These are phyloP conservation scores for Engraulis encrasicolus DNA, from an alignment of 2,113 vertebrate species.

Conservation along the genomic window DNA sequence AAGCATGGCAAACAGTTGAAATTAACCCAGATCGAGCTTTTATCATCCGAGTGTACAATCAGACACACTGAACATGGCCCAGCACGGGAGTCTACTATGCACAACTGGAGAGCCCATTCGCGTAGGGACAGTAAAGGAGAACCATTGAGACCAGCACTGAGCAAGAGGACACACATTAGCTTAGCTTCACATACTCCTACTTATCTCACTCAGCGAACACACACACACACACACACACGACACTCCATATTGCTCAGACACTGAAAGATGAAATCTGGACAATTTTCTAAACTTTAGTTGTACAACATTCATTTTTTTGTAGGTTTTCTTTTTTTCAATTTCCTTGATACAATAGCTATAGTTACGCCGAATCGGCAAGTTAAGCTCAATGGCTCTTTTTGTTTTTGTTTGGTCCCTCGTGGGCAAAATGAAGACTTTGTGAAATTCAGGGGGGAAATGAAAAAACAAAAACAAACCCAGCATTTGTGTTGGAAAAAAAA, in stretches of 20 bases:
- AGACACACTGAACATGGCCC: conserved; percentile 66
- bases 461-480: background rate
- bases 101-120: conserved; percentile 78
- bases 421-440: no score
- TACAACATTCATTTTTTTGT: conserved; percentile 58
- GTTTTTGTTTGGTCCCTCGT: conserved; percentile 76
- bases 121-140: conserved; percentile 80
- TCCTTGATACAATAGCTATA: background rate
- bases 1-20: conserved; percentile 53
- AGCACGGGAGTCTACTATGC: conserved; percentile 76
- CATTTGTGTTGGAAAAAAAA: no score
- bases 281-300: conserved; percentile 76
- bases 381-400: conserved; percentile 4
- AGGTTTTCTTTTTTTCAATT: conserved; percentile 28
- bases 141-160: conserved; percentile 74
- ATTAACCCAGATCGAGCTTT: conserved; percentile 69
- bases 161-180: conserved; percentile 80
- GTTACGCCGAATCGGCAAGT: background rate
- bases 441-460: conserved; percentile 72
- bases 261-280: conserved; percentile 78
- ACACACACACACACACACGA: no score
- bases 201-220: conserved; percentile 79
- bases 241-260: conserved; percentile 90
- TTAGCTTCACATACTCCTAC: conserved; percentile 71
- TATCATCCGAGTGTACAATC: conserved; percentile 74